Evolutionary conservation across 2,113 vertebrate species (phyloP), one percentile per base, ranked within the genome.

Genomic region (Megaptera novaeangliae): DNA sequence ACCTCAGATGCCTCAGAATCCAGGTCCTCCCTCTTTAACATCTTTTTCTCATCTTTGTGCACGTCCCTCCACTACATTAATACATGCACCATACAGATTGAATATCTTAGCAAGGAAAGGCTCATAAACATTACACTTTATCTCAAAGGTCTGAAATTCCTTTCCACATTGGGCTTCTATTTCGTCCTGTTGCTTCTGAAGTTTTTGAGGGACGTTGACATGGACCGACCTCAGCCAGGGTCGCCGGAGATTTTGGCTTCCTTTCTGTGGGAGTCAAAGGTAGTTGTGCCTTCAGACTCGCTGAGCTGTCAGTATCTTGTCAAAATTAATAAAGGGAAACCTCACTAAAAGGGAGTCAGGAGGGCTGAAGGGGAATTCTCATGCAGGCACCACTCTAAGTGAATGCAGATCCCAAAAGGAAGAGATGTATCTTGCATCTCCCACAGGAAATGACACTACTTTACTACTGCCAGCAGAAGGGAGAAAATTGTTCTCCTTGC

Each of bases 141-240:
- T 2, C 52, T 78, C 44, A 11, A 59, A 18, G 29, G 46, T 64
- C 4, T 15, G 39, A 64, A 85, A 74, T 49, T 85, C 36, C 52
- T 89, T 89, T 72, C 64, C 78, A 72, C 15, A 27, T 21, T 46
- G 41, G n/a, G 25, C 6, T 77, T 92, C 88, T 71, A 2, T 46
- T 61, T 69, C 9, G 75, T 71, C 55, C 31, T 29, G 11, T 23
- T 88, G 15, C 31, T 8, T 46, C 25, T 27, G 44, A 71, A 23
- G 11, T 5, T 80, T 71, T 25, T 10, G 10, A 15, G 15, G 85
- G 63, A 34, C 15, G 2, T 0, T 27, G 34, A 7, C n/a, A 55
- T 2, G 8, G 27, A 69, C 15, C 0, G 0, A 20, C 41, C 5
- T 8, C 25, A n/a, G 18, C 20, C 41, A 36, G n/a, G 18, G 27